Base-by-base conservation (phyloP, 2,888 invertebrate genomes). In the Hydropsyche betteni region DNA sequence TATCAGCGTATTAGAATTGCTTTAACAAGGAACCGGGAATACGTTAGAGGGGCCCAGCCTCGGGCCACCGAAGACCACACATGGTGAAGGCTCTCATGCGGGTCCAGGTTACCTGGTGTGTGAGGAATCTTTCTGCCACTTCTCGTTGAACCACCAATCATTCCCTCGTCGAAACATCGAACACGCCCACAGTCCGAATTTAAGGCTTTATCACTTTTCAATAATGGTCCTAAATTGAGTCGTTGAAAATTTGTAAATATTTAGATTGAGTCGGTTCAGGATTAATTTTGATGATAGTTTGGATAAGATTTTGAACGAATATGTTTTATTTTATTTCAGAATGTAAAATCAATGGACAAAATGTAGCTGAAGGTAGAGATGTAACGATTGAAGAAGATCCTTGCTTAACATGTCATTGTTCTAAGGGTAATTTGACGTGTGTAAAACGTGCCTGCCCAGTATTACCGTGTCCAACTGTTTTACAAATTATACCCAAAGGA, bases 381-480 rank as follows among this genome's bases (percentile, higher is more conserved):
- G 94, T 95, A 61, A 91, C 92, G 64, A 90, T 93, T 61, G 91
- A 92, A 58, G 94, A 94, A 82, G 96, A 96, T 85, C 94, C 95
- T 2, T 96, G 96, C 82, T 86, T 96, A 78, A 93, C 93, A 74
- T 96, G 96, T 82, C 91, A 92, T 61, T 96, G 96, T 83, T 89
- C 90, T 80, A 88, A 88, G 80, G 90, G 90, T 12, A 88, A 90
- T 74, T 85, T 96, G 80, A 91, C 91, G 14, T 97, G 97, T 83
- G 88, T 91, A 58, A 96, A 96, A 82, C 91, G 91, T 77, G 94
- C 95, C 0, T 97, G 97, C 81, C 95, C 97, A 0, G 95, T 96
- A 6, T 87, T 97, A 51, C 94, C 95, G 80, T 97, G 97, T 83
- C 91, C 92, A 5, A 84, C 85, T 0, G 87, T 89, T 10, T 90